Evolutionary conservation across 92 coral and sea anemone species (phyloP), one percentile per base, ranked within the genome.

Genomic region (Scolanthus callimorphus): DNA sequence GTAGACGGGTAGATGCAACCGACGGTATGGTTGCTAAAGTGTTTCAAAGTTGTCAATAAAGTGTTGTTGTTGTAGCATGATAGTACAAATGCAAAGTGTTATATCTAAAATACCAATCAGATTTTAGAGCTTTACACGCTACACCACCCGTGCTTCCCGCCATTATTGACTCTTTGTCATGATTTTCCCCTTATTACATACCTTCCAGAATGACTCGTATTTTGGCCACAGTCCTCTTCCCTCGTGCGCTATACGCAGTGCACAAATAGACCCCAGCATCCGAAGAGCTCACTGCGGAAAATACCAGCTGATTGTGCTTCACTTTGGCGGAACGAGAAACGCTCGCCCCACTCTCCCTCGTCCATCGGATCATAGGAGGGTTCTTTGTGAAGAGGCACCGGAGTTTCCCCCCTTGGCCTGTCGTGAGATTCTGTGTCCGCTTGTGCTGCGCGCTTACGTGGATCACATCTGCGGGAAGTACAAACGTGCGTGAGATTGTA

Each of bases 221-320:
- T 30, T 44, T 55, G 17, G 65, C 65, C 38, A 55, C 38, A 17
- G 66, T 48, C 27, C 34, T 55, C 19, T 25, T 41, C 10, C 74
- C 65, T 12, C 11, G 4, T 12, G 29, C 25, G 29, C 46, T 45
- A 9, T 3, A 17, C 17, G 82, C 82, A 3, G 22, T 54, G 31
- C 82, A 76, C 1, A 30, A 19, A 31, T 76, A 76, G 19, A 29
- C 30, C 2, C 82, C 82, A 21, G 53, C 55, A 37, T 76, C 82
- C 8, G 21, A 52, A 19, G 1, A 30, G 1, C 51, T 50, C n/a
- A 69, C 69, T n/a, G 4, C 22, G 8, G 28, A 49, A 10, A 76
- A 59, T 49, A 43, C 17, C 49, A 76, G 57, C 23, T 55, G 17
- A 26, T 59, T 67, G 34, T 70, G 58, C 0, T 55, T 27, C 55